Evolutionary conservation across 2,888 invertebrate species (phyloP), one percentile per base, ranked within the genome.

Genomic region (Melanchra persicariae): DNA sequence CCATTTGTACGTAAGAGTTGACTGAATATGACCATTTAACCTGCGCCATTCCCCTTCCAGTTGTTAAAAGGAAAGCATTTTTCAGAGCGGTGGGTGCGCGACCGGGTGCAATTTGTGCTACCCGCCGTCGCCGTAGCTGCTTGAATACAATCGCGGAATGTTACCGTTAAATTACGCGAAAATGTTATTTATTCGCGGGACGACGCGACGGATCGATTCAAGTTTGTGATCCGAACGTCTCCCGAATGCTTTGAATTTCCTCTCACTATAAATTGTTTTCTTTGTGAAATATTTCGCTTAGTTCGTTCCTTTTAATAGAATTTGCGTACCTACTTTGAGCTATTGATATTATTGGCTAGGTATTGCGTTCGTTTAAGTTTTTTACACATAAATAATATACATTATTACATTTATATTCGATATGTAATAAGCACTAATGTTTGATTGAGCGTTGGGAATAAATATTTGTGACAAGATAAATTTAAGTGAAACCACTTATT

Each of bases 1-100:
- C 85, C 87, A 91, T 90, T 90, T 91, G 84, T 88, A 80, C 77
- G 87, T 81, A 85, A 88, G 88, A 92, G 87, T 90, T 91, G 91
- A 90, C 88, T 90, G 92, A 91, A 91, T 89, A 89, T 90, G 89
- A 90, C 88, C 90, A 91, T 93, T 92, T 91, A 92, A 91, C 92
- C 91, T 87, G 88, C 86, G 83, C 83, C 83, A 83, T 86, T 87
- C 86, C 84, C 88, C 85, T 87, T 86, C 87, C 81, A 83, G 86
- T 90, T 89, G 90, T 90, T 89, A 90, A 92, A 91, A 91, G 88
- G 89, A 88, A 87, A 88, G 87, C 88, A 93, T 93, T 92, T 93
- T 91, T 93, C 92, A 91, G 85, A 62, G 84, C 85, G 87, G 79
- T 81, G 83, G 85, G 77, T 82, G 84, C 85, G 87, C 85, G 86